Conservation (phyloP, 2,888 invertebrate species). For the Yponomeuta plumbellus region DNA sequence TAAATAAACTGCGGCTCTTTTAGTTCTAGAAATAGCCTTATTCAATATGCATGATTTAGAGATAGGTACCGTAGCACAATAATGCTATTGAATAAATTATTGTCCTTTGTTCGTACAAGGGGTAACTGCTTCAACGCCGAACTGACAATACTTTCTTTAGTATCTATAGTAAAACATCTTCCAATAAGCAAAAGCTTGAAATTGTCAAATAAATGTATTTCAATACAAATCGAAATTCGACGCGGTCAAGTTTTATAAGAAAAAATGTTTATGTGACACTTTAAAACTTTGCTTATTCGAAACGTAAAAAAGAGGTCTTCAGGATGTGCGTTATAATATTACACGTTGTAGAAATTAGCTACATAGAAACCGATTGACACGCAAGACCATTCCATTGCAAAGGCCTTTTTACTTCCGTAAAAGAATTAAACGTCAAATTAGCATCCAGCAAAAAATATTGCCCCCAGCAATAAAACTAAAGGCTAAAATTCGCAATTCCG, state of each 20-base stretch:
- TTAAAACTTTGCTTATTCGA: no score
- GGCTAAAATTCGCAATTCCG: not conserved
- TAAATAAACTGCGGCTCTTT: conserved; percentile 45
- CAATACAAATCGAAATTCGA: no score
- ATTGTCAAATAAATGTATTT: no score
- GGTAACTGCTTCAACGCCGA: no score
- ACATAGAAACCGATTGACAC: not conserved
- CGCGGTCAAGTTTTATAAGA: no score
- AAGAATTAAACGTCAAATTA: not conserved
- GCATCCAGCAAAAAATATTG: not conserved
- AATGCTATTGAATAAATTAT: not conserved
- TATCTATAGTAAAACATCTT: no score
- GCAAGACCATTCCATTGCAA: not conserved
- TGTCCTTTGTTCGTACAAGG: no score
- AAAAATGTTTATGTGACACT: no score
- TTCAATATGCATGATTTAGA: conserved; percentile 1
- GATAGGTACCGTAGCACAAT: not conserved
- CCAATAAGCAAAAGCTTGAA: no score
- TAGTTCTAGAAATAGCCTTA: conserved; percentile 27
- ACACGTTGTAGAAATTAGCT: not conserved
- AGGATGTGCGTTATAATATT: no score
- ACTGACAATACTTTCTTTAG: no score
- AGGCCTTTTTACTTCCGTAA: not conserved
- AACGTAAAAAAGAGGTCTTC: no score
- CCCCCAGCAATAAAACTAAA: not conserved